phyloP scores from a whole-genome alignment of 2,113 vertebrate species.

The Erythrolamprus reginae region DNA sequence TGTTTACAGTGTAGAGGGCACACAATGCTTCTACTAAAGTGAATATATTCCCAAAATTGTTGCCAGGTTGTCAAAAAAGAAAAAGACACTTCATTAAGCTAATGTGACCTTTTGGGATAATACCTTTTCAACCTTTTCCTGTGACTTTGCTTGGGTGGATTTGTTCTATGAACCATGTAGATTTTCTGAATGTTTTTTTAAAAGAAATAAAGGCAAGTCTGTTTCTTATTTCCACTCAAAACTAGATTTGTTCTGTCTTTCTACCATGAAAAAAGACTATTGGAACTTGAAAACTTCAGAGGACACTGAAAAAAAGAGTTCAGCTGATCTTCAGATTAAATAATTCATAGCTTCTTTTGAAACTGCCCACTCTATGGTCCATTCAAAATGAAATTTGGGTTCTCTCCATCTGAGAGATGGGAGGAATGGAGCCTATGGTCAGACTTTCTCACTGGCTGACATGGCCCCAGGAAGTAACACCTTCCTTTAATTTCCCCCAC shows the following conservation, averaged over 20 bases:
- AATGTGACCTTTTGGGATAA: constrained; percentile 74
- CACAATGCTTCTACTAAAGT: constrained; percentile 53
- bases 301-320: constrained; percentile 3
- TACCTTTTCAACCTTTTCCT: constrained; percentile 59
- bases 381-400: neutral
- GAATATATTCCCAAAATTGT: constrained; percentile 52
- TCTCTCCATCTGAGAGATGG: neutral
- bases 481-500: neutral
- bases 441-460: neutral
- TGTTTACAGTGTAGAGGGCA: constrained; percentile 68
- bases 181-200: constrained; percentile 37
- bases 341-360: neutral
- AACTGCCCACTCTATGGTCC: neutral
- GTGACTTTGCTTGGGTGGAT: constrained; percentile 44
- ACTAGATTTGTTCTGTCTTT: neutral
- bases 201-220: constrained; percentile 33
- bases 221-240: constrained; percentile 27
- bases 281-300: constrained; percentile 21
- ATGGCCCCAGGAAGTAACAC: neutral
- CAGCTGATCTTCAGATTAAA: constrained; percentile 33
- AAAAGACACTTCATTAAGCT: constrained; percentile 73
- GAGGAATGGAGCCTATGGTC: neutral
- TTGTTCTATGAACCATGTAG: constrained; percentile 55
- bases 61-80: constrained; percentile 64
- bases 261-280: constrained; percentile 40